Evolutionary conservation across 2,797 vertebrate species (phyloP).

Genomic region (Cirrhinus mrigala): DNA sequence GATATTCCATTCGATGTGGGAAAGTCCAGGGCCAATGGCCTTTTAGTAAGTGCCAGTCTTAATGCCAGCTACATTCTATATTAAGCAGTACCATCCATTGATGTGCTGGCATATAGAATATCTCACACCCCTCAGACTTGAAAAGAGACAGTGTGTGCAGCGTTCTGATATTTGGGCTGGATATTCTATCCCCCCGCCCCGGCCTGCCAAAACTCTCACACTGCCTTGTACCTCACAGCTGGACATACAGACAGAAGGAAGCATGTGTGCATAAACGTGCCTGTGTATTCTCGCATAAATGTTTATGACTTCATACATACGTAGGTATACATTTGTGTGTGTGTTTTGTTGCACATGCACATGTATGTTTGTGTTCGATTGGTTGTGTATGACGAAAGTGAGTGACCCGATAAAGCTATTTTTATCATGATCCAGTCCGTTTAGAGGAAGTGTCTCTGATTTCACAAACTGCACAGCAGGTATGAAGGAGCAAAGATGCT

Average conservation of each 20-base stretch:
- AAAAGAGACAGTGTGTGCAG: slow-evolving; percentile 77
- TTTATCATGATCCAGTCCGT: slow-evolving; percentile 71
- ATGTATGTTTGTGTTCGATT: neutral
- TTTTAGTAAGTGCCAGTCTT: slow-evolving; percentile 63
- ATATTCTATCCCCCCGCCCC: slow-evolving; percentile 75
- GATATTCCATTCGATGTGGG: slow-evolving; percentile 39
- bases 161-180: slow-evolving; percentile 76
- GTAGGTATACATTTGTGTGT: neutral
- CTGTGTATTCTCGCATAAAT: slow-evolving; percentile 4
- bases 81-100: slow-evolving; percentile 79
- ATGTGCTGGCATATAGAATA: slow-evolving; percentile 79
- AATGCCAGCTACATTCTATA: slow-evolving; percentile 78
- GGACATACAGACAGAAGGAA: slow-evolving; percentile 65
- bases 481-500: slow-evolving; percentile 44
- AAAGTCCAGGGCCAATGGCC: slow-evolving; percentile 62
- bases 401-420: slow-evolving; percentile 71
- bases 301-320: slow-evolving; percentile 4
- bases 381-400: neutral
- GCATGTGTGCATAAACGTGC: slow-evolving; percentile 22
- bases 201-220: slow-evolving; percentile 72
- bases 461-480: slow-evolving; percentile 72
- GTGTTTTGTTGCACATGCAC: neutral
- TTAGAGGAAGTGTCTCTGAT: slow-evolving; percentile 73
- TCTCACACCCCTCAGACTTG: slow-evolving; percentile 79
- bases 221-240: slow-evolving; percentile 69